Base-by-base conservation (phyloP, 2,888 invertebrate species). In the Orthosia gothica region DNA sequence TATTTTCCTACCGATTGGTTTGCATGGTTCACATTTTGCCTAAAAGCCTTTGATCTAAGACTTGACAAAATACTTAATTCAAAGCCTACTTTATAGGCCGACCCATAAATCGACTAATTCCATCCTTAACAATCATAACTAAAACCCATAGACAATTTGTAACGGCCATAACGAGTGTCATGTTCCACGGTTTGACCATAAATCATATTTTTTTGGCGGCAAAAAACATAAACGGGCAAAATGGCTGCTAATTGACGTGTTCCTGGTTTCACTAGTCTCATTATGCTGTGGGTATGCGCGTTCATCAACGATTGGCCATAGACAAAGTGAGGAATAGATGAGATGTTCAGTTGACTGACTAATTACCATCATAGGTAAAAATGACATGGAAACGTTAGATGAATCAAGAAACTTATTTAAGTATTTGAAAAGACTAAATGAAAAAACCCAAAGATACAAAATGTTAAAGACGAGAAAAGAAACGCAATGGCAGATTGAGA, bases 221-320 rank as follows among this genome's bases (percentile, higher is more conserved):
- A 93, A 94, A 95, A 93, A 89, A 81, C 87, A 79, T 81, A 88
- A 90, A 90, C 91, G 65, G 92, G 93, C 94, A 93, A 95, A 95
- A 93, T 93, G 93, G 93, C 92, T 94, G 96, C 95, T 96, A 96
- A 96, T 96, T 96, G 96, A 96, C 96, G 91, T 94, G 92, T 96
- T 95, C 95, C 95, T 94, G 92, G 90, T 91, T 92, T 88, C 91
- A 92, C 88, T 88, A 84, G 82, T 76, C 85, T 89, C 88, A 89
- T 89, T 88, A 89, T 81, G 83, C 76, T 69, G 63, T 72, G 70
- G 65, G 81, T 83, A 82, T 83, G 76, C 82, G 66, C 80, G 86
- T 79, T 89, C 85, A 83, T 87, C 88, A 87, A 69, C 81, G 76
- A 80, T 83, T 73, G 62, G 54, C 1, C 87, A 89, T 65, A 88